These are phyloP conservation scores for Alectura lathami DNA, from an alignment of 2,113 vertebrate genomes.

Conservation along the genomic window DNA sequence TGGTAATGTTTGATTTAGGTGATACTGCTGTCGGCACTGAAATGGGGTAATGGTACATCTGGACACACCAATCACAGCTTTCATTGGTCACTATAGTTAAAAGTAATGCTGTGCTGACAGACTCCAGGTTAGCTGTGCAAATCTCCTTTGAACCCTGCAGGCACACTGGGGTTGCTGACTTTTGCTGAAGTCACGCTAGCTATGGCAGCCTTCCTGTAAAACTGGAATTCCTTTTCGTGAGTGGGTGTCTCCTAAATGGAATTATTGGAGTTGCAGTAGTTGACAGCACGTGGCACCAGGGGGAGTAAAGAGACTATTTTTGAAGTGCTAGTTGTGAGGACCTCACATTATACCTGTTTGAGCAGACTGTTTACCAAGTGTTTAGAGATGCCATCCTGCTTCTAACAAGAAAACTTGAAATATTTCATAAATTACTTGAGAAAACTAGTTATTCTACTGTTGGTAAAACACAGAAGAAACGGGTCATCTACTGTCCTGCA, in stretches of 20 bases:
- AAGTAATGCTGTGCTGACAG: not conserved
- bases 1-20: not conserved
- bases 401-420: not conserved
- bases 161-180: not conserved
- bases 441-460: too few species aligned
- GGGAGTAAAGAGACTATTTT: conserved; percentile 37
- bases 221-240: not conserved
- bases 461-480: not conserved
- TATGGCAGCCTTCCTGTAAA: not conserved
- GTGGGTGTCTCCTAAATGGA: not conserved
- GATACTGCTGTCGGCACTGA: not conserved
- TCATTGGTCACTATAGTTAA: not conserved
- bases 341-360: not conserved
- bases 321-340: not conserved
- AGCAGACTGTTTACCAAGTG: not conserved
- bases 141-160: not conserved
- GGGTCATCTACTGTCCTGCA: not conserved
- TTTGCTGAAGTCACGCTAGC: not conserved
- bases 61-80: not conserved
- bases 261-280: not conserved
- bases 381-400: not conserved
- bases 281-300: conserved; percentile 29
- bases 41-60: not conserved
- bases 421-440: not conserved
- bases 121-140: not conserved